Conservation (phyloP, 2,113 vertebrate species). For the Genyomyrus donnyi region DNA sequence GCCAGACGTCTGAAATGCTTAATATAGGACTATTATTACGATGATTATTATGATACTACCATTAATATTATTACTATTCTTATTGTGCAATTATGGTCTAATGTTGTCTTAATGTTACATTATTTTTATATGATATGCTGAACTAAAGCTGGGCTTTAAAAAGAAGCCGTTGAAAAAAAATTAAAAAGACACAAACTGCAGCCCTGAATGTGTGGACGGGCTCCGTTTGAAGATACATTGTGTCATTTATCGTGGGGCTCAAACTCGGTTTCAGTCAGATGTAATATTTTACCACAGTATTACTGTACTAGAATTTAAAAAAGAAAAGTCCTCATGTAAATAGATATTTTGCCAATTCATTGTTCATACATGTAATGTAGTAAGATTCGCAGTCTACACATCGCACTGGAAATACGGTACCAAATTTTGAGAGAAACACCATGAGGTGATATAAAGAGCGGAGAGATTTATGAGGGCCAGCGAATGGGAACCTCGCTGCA, state of each 20-base stretch:
- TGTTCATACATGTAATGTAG: conserved; percentile 92
- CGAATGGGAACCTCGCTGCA: conserved; percentile 75
- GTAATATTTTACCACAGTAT: conserved; percentile 89
- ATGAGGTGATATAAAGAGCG: conserved; percentile 34
- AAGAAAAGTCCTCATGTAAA: conserved; percentile 75
- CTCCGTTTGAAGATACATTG: conserved; percentile 70
- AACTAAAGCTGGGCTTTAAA: conserved; percentile 71
- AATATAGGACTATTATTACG: conserved; percentile 69
- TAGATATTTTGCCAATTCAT: conserved; percentile 96
- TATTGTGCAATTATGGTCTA: conserved; percentile 78
- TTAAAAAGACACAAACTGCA: conserved; percentile 44
- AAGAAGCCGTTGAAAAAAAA: conserved; percentile 64
- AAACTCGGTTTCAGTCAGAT: conserved; percentile 76
- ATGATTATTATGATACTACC: conserved; percentile 77
- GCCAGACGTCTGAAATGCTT: conserved; percentile 91
- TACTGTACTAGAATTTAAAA: conserved; percentile 83
- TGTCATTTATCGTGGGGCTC: conserved; percentile 75
- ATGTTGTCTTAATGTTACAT: conserved; percentile 94
- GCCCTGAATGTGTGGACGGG: conserved; percentile 65
- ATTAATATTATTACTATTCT: conserved; percentile 82
- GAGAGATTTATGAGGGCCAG: conserved; percentile 70
- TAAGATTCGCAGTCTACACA: conserved; percentile 57
- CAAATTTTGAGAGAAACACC: conserved; percentile 49
- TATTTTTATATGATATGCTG: conserved; percentile 85
- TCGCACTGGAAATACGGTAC: conserved; percentile 78